Conservation (phyloP, 2,113 vertebrate species). For the Scopus umbretta region DNA sequence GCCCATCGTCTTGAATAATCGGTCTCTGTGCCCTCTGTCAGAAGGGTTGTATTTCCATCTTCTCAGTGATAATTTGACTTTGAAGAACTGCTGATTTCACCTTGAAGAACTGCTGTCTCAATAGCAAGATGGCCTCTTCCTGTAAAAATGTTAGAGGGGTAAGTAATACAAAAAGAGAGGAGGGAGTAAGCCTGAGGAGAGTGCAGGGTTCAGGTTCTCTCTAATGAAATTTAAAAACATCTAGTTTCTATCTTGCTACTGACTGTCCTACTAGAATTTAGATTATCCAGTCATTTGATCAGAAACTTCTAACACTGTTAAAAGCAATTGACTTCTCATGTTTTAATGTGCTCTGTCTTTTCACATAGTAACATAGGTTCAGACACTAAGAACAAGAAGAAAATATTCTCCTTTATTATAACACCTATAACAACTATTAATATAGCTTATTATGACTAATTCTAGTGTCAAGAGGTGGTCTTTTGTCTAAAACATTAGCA, state of each 20-base stretch:
- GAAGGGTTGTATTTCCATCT: background rate
- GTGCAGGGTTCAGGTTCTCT: background rate
- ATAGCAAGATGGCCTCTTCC: background rate
- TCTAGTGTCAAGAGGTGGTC: background rate
- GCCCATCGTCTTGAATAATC: background rate
- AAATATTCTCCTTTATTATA: background rate
- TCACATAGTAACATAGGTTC: background rate
- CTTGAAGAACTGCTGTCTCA: background rate
- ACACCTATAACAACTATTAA: background rate
- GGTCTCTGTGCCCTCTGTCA: background rate
- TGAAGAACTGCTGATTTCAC: background rate
- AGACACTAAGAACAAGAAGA: background rate
- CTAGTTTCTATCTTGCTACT: background rate
- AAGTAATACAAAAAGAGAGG: background rate
- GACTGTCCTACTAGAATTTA: background rate
- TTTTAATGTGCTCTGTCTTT: background rate
- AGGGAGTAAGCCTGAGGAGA: background rate
- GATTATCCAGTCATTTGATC: background rate
- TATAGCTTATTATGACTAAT: background rate
- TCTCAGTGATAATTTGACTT: background rate
- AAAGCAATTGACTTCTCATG: background rate
- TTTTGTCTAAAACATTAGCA: background rate
- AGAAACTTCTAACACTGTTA: background rate
- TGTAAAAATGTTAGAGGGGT: background rate
- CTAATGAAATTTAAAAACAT: background rate